A percentile compares a stretch with the other conserved stretches of the same genome.
Evolutionary conservation across 2,113 vertebrate genomes (phyloP).

Genomic region (Buteo buteo): DNA sequence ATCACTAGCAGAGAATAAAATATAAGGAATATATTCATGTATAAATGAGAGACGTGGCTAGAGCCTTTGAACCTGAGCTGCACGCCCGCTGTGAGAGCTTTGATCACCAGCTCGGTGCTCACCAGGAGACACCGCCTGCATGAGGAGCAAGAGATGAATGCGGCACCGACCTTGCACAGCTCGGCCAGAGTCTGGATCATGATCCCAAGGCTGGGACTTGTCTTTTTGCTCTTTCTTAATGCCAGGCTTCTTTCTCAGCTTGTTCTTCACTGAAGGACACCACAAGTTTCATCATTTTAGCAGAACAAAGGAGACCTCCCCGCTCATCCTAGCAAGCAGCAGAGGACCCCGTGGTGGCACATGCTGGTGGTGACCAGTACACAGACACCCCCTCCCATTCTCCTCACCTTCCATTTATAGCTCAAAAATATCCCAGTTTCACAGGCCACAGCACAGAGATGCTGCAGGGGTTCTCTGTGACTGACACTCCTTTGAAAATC

Average conservation of each 20-base stretch:
- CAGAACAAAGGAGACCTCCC: not conserved
- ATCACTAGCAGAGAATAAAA: not conserved
- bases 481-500: not conserved
- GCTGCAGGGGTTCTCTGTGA: not conserved
- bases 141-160: not conserved
- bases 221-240: not conserved
- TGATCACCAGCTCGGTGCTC: not conserved
- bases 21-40: not conserved
- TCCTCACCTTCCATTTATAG: not conserved
- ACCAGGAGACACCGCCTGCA: not conserved
- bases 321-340: not conserved
- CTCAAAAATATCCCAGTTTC: not conserved
- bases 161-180: not conserved
- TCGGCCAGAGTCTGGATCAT: not conserved
- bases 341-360: not conserved
- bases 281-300: not conserved
- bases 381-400: not conserved
- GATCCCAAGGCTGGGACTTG: not conserved
- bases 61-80: not conserved
- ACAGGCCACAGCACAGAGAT: not conserved
- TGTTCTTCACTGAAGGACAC: not conserved
- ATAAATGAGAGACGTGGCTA: not conserved
- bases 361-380: not conserved
- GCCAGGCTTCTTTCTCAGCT: not conserved
- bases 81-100: fast-evolving